Base-by-base conservation (phyloP, 2,113 vertebrate species). In the Brachyhypopomus occidentalis region DNA sequence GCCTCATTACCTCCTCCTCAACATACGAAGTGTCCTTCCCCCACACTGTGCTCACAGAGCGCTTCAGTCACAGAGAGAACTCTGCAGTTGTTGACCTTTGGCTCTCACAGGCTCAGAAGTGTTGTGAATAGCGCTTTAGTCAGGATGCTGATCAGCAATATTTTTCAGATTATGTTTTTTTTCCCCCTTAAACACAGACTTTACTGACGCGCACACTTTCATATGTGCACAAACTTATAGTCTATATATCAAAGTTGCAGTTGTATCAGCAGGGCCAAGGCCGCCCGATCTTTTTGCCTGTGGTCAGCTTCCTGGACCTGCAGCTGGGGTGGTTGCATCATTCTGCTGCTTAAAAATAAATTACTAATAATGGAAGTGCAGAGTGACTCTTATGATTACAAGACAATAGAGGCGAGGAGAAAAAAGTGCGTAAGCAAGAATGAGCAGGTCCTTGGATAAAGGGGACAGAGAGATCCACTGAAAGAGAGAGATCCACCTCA, bases 191-290 rank as follows among this genome's bases (percentile, higher is more conserved):
- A 63, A 63, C 60, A 73, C 41, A 38, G 59, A 70, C 63, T 81
- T 75, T 81, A 81, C 63, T 75, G 72, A 75, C 69, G 62, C 67
- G 59, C 69, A 55, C 63, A 75, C 79, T 81, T 81, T 81, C 36
- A 75, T 64, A 62, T 81, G 72, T 81, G 48, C 52, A 27, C 63
- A 69, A 62, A 69, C 34, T 81, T 81, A 27, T 55, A 76, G 63
- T 56, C 80, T 74, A 75, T 81, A 76, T 60, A 81, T 81, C 80
- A 81, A 81, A 69, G 55, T 83, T 67, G 17, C 76, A 69, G 75
- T 78, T 81, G 59, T 74, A 80, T 86, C 84, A 86, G 84, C 81
- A 83, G 45, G 66, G n/a, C n/a, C n/a, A n/a, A n/a, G n/a, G n/a
- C n/a, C n/a, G n/a, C n/a, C n/a, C n/a, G n/a, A n/a, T n/a, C 12